Evolutionary conservation across 2,888 invertebrate species (phyloP).

Genomic region (Lycia hirtaria): DNA sequence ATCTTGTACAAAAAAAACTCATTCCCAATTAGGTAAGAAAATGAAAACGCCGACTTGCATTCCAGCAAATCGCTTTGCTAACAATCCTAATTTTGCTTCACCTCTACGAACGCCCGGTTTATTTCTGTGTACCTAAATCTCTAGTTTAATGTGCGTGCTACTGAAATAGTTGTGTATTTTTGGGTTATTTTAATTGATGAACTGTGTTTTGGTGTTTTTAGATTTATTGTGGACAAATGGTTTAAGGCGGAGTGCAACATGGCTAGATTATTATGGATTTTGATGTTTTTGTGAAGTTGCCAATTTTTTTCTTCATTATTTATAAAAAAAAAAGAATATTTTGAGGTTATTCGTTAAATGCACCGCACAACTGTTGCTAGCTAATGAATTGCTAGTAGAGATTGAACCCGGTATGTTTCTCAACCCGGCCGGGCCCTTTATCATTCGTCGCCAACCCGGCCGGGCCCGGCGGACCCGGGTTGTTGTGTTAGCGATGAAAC

Average conservation of each 20-base stretch:
- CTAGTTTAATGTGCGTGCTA: slow-evolving; percentile 5
- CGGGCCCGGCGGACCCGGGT: too few relatives aligned
- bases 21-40: background rate
- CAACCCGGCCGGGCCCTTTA: too few relatives aligned
- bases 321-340: background rate
- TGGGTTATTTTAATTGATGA: background rate
- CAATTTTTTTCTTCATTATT: background rate
- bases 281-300: slow-evolving; percentile 1
- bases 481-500: too few relatives aligned
- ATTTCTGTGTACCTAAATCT: slow-evolving; percentile 19
- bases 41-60: background rate
- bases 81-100: slow-evolving; percentile 29
- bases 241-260: background rate
- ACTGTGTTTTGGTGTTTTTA: slow-evolving; percentile 2
- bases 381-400: too few relatives aligned
- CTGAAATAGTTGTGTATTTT: slow-evolving; percentile 11
- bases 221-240: slow-evolving; percentile 14
- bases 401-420: too few relatives aligned
- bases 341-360: background rate
- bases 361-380: too few relatives aligned
- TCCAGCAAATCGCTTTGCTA: background rate
- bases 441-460: too few relatives aligned
- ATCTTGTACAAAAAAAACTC: background rate
- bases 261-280: background rate
- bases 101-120: slow-evolving; percentile 26